A percentile compares a stretch with the other conserved stretches of the same genome.
Conservation (phyloP, 2,113 vertebrate genomes). For the Entomyzon cyanotis region DNA sequence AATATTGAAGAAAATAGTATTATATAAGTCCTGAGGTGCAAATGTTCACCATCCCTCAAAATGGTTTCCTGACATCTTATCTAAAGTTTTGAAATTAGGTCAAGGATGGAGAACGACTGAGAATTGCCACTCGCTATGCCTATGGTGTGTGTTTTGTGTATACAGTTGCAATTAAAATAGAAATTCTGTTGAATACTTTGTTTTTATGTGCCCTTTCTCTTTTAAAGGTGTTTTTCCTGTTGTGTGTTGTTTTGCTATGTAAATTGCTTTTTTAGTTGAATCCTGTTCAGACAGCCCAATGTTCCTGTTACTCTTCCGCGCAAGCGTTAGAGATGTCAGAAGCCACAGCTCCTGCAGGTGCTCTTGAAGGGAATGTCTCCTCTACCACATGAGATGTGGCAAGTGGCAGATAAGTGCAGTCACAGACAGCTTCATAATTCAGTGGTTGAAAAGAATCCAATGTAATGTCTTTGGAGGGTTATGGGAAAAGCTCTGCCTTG, state of each 20-base stretch:
- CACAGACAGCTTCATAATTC: neutral
- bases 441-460: neutral
- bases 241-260: constrained; percentile 2
- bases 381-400: neutral
- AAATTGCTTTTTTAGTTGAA: constrained; percentile 7
- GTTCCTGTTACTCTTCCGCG: neutral
- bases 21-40: neutral
- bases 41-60: neutral
- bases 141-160: neutral
- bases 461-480: neutral
- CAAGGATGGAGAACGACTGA: neutral
- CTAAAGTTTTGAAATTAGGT: constrained; percentile 35
- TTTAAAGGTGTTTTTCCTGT: neutral
- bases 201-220: neutral
- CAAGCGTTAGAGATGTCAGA: neutral
- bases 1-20: constrained; percentile 33
- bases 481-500: neutral
- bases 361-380: neutral
- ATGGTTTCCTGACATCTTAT: constrained; percentile 2
- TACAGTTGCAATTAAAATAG: neutral
- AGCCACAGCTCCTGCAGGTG: neutral
- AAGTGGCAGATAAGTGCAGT: neutral
- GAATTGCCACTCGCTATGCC: neutral
- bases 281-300: neutral
- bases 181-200: neutral